phyloP scores from a whole-genome alignment of 2,888 invertebrate genomes.

The Tetragonula carbonaria region DNA sequence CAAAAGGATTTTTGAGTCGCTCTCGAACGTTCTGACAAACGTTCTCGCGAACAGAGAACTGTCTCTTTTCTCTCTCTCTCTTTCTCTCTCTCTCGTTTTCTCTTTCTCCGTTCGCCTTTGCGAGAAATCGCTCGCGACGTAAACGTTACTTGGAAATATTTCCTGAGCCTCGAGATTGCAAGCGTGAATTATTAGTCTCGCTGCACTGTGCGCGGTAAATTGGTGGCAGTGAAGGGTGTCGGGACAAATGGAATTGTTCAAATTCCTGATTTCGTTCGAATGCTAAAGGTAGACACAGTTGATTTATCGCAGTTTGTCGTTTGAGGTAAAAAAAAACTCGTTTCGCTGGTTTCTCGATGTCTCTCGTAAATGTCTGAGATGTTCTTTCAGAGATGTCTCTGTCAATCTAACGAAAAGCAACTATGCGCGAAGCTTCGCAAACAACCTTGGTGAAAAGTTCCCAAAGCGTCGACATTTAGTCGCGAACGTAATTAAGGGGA shows the following conservation, averaged over 20 bases:
- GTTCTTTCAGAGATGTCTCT: too few species aligned
- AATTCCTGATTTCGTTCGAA: conserved; percentile 11
- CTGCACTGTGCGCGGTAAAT: not conserved
- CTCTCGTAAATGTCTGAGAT: too few species aligned
- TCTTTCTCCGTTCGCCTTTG: not conserved
- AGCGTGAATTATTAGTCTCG: conserved; percentile 24
- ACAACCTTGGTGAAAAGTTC: not conserved
- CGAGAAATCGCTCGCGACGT: conserved; percentile 19
- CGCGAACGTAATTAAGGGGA: not conserved
- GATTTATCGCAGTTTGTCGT: conserved; percentile 17
- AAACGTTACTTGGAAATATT: not conserved
- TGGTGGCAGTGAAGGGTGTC: conserved; percentile 18
- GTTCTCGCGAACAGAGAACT: not conserved
- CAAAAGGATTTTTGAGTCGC: conserved; percentile 37
- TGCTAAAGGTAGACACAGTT: not conserved
- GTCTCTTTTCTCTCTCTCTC: not conserved
- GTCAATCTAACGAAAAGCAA: not conserved
- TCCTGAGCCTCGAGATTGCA: not conserved
- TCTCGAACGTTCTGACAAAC: not conserved
- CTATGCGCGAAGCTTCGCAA: not conserved
- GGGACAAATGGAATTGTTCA: conserved; percentile 24
- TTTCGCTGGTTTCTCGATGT: too few species aligned
- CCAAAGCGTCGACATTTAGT: not conserved
- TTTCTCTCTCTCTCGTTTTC: not conserved
- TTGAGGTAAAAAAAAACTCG: not conserved